phyloP scores from a whole-genome alignment of 2,113 vertebrate species.

The Emydura subglobosa region DNA sequence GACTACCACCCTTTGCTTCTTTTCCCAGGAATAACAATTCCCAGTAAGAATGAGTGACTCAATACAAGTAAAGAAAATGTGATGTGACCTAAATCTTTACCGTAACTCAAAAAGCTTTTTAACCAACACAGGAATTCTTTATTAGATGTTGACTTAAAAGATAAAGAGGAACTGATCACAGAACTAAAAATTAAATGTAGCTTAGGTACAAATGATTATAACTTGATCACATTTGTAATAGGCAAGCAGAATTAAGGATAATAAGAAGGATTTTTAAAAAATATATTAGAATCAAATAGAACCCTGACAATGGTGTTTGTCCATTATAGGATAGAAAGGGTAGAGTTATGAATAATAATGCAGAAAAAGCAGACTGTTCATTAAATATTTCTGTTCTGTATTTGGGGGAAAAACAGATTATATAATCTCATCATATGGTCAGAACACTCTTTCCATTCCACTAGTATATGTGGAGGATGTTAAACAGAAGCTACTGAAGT shows the following conservation, averaged over 20 bases:
- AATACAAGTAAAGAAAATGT: neutral
- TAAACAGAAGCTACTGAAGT: neutral
- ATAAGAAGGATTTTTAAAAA: neutral
- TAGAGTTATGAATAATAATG: neutral
- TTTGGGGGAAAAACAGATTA: neutral
- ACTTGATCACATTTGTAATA: neutral
- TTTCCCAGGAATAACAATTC: conserved; percentile 42
- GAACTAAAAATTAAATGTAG: neutral
- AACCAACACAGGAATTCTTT: neutral
- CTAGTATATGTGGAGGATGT: neutral
- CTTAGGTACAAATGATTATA: neutral
- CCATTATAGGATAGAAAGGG: neutral
- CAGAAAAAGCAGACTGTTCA: neutral
- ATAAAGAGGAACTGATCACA: neutral
- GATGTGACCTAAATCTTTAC: neutral
- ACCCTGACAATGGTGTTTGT: neutral
- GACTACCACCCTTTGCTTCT: neutral
- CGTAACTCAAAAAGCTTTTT: neutral
- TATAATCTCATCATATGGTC: neutral
- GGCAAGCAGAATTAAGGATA: neutral
- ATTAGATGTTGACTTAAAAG: neutral
- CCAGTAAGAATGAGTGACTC: neutral
- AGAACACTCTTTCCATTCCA: neutral
- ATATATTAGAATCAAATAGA: neutral
- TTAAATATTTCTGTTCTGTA: neutral